Evolutionary conservation across 2,888 invertebrate species (phyloP).

Genomic region (Ormyrus pomaceus): DNA sequence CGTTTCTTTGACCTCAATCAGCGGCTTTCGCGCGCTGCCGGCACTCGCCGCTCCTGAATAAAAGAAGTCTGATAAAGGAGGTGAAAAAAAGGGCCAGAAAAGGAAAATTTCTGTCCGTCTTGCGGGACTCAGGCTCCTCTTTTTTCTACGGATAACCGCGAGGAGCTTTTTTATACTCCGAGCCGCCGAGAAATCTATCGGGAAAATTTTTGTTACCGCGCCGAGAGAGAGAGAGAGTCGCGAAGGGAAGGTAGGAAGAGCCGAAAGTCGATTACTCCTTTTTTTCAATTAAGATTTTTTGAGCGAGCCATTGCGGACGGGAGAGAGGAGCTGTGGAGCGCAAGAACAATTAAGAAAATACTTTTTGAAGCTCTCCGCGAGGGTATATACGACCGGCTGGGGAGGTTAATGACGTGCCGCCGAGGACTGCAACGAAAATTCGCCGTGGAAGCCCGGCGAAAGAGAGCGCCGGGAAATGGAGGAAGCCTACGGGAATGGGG

Average conservation of each 20-base stretch:
- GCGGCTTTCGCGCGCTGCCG: neutral
- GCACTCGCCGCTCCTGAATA: conserved; percentile 48
- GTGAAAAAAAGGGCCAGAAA: conserved; percentile 49
- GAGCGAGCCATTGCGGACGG: too few species aligned
- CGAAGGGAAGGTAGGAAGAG: too few species aligned
- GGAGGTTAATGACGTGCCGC: too few species aligned
- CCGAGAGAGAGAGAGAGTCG: too few species aligned
- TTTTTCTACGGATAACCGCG: conserved; percentile 11
- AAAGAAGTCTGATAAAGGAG: conserved; percentile 34
- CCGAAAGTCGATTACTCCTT: too few species aligned
- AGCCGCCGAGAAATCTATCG: conserved; percentile 28
- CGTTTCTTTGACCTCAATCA: conserved; percentile 51
- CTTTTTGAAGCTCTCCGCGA: too few species aligned
- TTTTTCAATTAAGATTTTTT: too few species aligned
- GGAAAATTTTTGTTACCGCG: conserved; percentile 23
- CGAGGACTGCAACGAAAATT: neutral
- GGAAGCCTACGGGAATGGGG: neutral
- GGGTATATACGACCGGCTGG: too few species aligned
- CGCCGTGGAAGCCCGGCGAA: neutral
- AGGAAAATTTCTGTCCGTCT: conserved; percentile 45
- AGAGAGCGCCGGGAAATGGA: neutral
- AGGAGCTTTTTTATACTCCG: conserved; percentile 29
- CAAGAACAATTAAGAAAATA: too few species aligned
- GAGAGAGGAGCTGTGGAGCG: too few species aligned
- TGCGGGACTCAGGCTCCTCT: conserved; percentile 36